Evolutionary conservation across 1,140 invertebrate species (phyloP).

Genomic region (Heliconius eleuchia): DNA sequence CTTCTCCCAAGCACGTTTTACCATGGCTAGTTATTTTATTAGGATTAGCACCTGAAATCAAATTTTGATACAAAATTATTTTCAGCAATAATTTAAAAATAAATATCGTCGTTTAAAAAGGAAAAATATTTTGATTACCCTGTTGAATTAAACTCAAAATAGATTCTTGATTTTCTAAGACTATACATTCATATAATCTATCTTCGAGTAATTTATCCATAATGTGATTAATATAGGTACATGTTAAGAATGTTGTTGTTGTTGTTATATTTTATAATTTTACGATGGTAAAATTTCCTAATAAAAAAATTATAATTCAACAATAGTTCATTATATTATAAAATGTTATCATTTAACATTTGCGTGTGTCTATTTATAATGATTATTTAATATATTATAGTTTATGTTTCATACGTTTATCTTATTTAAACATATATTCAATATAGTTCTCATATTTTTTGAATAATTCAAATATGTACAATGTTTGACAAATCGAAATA

Average conservation of each 20-base stretch:
- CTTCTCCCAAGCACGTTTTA: slow-evolving; percentile 71
- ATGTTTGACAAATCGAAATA: too few species aligned
- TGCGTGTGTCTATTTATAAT: not conserved
- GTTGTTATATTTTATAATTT: not conserved
- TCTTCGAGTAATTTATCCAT: slow-evolving; percentile 7
- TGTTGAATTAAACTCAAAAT: slow-evolving; percentile 49
- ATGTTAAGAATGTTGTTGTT: not conserved
- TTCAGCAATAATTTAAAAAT: not conserved
- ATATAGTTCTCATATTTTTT: too few species aligned
- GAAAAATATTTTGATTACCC: slow-evolving; percentile 46
- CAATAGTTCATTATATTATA: not conserved
- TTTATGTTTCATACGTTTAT: not conserved
- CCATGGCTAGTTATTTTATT: slow-evolving; percentile 65
- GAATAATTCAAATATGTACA: too few species aligned
- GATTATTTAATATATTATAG: too few species aligned
- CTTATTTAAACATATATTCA: slow-evolving; percentile 11
- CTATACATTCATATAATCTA: slow-evolving; percentile 45
- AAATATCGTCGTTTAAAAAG: not conserved
- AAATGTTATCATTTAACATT: not conserved
- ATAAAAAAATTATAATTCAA: not conserved
- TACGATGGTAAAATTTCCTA: not conserved
- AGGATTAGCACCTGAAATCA: slow-evolving; percentile 66
- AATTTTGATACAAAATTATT: not conserved
- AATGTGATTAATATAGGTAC: not conserved
- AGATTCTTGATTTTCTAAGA: slow-evolving; percentile 50